Evolutionary conservation across 2,113 vertebrate species (phyloP), one percentile per base, ranked within the genome.

Genomic region (Henicopernis longicauda): DNA sequence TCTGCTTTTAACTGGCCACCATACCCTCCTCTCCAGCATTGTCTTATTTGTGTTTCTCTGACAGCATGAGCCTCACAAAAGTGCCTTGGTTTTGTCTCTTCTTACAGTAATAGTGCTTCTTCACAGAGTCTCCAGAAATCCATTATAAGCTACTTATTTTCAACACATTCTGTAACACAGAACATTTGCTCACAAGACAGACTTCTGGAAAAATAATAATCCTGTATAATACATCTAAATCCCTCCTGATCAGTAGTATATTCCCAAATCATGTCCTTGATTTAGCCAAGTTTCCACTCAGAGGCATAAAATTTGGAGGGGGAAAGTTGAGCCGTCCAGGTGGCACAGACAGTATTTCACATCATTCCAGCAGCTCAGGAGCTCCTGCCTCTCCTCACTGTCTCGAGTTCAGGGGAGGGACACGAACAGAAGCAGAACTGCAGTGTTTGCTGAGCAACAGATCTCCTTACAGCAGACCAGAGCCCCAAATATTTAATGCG

Each of bases 131-230:
- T 82, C 78, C 76, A 94, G 50, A 93, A 95, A 96, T 91, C 90
- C 92, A 94, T 93, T 96, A 71, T 94, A 96, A 95, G 85, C 94
- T 97, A 95, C 96, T 97, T 97, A 96, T 91, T 96, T 98, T 97
- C 95, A 96, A 95, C 91, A 97, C 80, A 91, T 95, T 89, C 83
- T 92, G 26, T 92, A 93, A 81, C 50, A 71, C 29, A 81, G 81
- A 94, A 95, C 38, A 63, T 92, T 85, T 78, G 40, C 87, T 96
- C 67, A 69, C 52, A 94, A 86, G 70, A 86, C 73, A 89, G 94
- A 82, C 91, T 97, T 96, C 96, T 98, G 97, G 95, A 96, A 98
- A 96, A 98, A 93, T 93, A 96, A 96, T 97, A 97, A 98, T 97
- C 94, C 96, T 95, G 82, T 50, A 72, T 95, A 97, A 97, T 93